phyloP scores from a whole-genome alignment of 2,888 invertebrate species.

The Ectemnius continuus region DNA sequence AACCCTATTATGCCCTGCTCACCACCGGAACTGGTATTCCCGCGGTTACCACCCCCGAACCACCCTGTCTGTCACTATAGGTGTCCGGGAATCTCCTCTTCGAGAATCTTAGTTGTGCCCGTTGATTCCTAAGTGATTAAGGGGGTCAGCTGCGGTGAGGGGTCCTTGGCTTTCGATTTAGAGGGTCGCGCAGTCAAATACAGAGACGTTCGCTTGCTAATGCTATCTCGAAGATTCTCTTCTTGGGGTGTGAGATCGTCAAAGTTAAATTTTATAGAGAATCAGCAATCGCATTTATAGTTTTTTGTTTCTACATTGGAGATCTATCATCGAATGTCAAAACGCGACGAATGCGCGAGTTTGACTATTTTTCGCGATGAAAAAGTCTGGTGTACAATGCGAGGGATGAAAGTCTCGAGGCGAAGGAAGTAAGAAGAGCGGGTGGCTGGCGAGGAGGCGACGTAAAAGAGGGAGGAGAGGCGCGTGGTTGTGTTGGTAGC shows the following conservation, averaged over 20 bases:
- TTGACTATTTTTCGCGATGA: not conserved
- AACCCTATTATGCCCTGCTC: conserved; percentile 58
- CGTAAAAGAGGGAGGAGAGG: conserved; percentile 35
- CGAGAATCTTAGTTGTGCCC: conserved; percentile 33
- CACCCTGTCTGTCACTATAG: conserved; percentile 27
- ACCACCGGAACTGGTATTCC: conserved; percentile 51
- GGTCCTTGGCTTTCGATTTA: conserved; percentile 33
- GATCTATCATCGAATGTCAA: no score
- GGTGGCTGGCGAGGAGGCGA: conserved; percentile 13
- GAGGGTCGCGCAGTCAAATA: not conserved
- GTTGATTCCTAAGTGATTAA: conserved; percentile 54
- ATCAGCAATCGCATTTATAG: no score
- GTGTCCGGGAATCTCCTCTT: conserved; percentile 37
- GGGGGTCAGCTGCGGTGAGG: conserved; percentile 25
- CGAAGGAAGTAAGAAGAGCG: conserved; percentile 1
- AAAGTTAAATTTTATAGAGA: no score
- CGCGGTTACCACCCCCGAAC: not conserved
- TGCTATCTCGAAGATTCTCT: no score
- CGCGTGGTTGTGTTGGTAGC: conserved; percentile 29
- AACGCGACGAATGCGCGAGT: no score
- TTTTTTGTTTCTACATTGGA: no score
- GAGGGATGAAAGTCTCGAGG: no score
- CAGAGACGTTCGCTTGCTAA: not conserved
- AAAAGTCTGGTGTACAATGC: no score
- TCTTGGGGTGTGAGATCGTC: no score